Base-by-base conservation (phyloP, 2,113 vertebrate species). In the Colaptes auratus region DNA sequence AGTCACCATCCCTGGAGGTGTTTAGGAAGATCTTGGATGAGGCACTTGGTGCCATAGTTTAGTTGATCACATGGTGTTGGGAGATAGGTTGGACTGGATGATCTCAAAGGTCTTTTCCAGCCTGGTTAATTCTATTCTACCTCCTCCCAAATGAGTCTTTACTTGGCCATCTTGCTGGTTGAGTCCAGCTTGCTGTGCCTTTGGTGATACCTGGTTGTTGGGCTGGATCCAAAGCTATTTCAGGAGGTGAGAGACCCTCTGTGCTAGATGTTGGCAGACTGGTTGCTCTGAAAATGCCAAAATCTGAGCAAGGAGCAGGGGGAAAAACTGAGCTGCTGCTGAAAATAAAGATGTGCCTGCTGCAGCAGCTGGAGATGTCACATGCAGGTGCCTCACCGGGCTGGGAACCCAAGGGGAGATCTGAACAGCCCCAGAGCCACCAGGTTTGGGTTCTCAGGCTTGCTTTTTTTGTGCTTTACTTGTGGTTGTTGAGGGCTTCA, bases 281-380 rank as follows among this genome's bases (percentile, higher is more conserved):
- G 11, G 5, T 33, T 92, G 77, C 80, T 89, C 58, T 78, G 58
- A 82, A 75, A 72, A 46, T 20, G 48, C 55, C 31, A 15, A 67
- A 72, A 61, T 58, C 11, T 65, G 58, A 87, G 25, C 25, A 14
- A 63, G 73, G 2, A 13, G 1, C 52, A 2, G 1, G 4, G 8
- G 1, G 0, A 1, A 5, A 35, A 33, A 2, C 0, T 0, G 17
- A 73, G 16, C 5, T 82, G 33, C 12, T 85, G 15, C 50, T 55
- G 10, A 27, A 65, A 79, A 44, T 36, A 36, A 60, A 7, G 1
- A 3, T 0, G 7, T 50, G 36, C 6, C 27, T 71, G 66, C 39
- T 84, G 69, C 35, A 18, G 24, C 27, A 21, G 42, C 25, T 55
- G 66, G 33, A 52, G 70, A 28, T 12, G 31, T 5, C 25, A 12